These are phyloP conservation scores for Philantomba maxwellii DNA, from an alignment of 2,113 vertebrate species.

Conservation along the genomic window DNA sequence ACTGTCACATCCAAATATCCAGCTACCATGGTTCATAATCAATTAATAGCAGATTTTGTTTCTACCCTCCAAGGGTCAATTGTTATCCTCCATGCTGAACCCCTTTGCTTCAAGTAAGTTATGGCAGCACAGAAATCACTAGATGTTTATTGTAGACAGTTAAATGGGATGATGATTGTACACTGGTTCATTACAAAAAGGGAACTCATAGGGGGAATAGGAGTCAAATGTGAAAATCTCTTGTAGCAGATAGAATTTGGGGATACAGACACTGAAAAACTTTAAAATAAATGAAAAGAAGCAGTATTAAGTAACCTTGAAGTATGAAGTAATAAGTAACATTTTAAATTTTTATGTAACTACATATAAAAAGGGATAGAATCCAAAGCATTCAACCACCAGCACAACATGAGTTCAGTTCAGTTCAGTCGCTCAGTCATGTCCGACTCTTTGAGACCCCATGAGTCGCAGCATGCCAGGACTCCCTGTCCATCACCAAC, in stretches of 20 bases:
- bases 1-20: not conserved
- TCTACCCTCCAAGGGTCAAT: not conserved
- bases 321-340: not conserved
- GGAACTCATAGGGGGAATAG: no score
- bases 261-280: not conserved
- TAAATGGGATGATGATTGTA: not conserved
- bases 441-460: no score
- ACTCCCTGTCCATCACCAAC: no score
- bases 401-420: not conserved
- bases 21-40: not conserved
- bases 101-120: not conserved
- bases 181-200: not conserved
- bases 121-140: not conserved
- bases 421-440: fast-evolving
- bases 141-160: not conserved
- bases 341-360: not conserved
- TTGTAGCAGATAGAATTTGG: not conserved
- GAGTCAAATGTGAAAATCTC: not conserved
- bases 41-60: not conserved
- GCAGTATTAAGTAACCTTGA: not conserved
- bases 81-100: not conserved
- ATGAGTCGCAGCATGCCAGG: no score
- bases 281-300: not conserved
- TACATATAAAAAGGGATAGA: not conserved
- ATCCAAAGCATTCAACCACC: not conserved